A percentile compares a stretch with the other conserved stretches of the same genome.
These are phyloP conservation scores for Notodonta ziczac DNA, from an alignment of 2,888 invertebrate genomes.

Conservation along the genomic window DNA sequence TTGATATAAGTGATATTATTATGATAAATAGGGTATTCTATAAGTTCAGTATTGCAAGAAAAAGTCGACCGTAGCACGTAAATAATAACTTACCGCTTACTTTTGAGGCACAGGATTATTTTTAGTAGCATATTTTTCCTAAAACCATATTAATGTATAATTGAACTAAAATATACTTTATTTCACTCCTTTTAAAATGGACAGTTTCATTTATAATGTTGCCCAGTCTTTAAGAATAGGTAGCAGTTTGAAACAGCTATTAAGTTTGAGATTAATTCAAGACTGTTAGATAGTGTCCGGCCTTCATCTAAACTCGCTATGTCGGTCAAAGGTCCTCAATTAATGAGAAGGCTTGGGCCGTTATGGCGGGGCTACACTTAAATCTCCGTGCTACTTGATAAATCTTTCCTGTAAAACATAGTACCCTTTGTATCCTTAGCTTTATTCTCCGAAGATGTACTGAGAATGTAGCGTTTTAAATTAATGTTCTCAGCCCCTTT, in stretches of 20 bases:
- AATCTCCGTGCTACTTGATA: conserved; percentile 24
- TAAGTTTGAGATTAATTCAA: conserved; percentile 49
- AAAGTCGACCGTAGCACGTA: too few relatives aligned
- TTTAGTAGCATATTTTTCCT: too few relatives aligned
- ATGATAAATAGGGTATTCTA: too few relatives aligned
- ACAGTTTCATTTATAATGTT: conserved; percentile 2
- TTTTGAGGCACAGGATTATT: too few relatives aligned
- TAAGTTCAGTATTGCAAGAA: too few relatives aligned
- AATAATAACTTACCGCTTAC: too few relatives aligned
- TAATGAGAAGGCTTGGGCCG: conserved; percentile 39
- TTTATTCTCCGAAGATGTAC: not conserved
- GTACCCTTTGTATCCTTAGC: conserved; percentile 8
- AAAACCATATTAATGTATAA: too few relatives aligned
- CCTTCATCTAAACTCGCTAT: conserved; percentile 32
- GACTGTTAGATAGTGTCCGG: conserved; percentile 44
- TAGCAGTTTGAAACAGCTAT: conserved; percentile 30
- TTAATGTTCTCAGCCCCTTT: too few relatives aligned
- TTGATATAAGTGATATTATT: too few relatives aligned
- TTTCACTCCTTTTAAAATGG: not conserved
- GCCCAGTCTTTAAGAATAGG: not conserved
- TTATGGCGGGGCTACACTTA: conserved; percentile 22
- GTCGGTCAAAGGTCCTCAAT: conserved; percentile 40
- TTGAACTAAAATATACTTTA: not conserved
- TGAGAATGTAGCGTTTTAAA: not conserved
- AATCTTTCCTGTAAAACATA: conserved; percentile 13